Conservation (phyloP, 2,888 invertebrate species). For the Netelia virgata region DNA sequence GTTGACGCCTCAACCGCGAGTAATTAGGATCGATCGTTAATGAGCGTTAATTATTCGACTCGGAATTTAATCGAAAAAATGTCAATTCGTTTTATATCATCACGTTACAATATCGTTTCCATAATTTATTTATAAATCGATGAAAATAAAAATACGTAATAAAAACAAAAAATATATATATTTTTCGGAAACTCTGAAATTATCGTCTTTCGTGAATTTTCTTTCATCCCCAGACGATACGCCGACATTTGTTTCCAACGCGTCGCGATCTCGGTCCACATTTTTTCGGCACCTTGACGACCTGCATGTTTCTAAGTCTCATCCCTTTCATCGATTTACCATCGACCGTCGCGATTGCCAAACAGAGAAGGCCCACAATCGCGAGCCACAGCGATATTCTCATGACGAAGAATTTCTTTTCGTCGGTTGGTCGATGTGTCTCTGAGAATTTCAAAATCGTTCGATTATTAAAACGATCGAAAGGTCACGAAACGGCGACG, state of each 20-base stretch:
- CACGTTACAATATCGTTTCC: too few relatives aligned
- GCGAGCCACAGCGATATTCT: not conserved
- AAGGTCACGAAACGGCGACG: not conserved
- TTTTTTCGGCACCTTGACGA: not conserved
- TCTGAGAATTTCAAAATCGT: not conserved
- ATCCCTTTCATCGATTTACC: not conserved
- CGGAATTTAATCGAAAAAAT: not conserved
- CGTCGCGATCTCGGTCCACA: not conserved
- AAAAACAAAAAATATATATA: not conserved
- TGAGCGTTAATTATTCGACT: not conserved
- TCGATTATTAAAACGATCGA: conserved; percentile 5
- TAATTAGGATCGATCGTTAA: not conserved
- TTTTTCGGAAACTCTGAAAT: not conserved
- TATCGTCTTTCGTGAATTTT: not conserved
- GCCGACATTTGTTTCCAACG: not conserved
- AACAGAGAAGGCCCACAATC: not conserved
- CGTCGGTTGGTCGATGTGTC: not conserved
- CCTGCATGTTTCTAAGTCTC: not conserved
- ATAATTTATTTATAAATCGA: too few relatives aligned
- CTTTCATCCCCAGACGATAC: not conserved
- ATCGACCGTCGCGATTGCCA: not conserved
- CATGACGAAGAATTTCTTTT: conserved; percentile 10
- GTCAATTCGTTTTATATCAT: not conserved
- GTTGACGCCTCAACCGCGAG: not conserved
- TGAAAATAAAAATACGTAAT: not conserved